Base-by-base conservation (phyloP, 2,113 vertebrate species). In the Ascaphus truei region DNA sequence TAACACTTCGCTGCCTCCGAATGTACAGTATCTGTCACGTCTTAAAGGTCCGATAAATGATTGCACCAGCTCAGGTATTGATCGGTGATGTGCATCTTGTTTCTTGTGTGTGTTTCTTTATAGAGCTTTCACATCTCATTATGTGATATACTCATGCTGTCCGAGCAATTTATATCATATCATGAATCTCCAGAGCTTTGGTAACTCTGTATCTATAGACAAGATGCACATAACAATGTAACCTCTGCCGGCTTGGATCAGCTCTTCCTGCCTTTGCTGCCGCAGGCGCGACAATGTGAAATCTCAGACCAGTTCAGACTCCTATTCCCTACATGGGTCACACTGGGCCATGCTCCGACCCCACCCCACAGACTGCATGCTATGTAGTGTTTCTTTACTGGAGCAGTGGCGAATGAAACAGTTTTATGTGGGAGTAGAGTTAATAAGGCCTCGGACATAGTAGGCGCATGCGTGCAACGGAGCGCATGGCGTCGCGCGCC, bases 1-100 rank as follows among this genome's bases (percentile, higher is more conserved):
- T 71, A 71, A 71, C 45, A 3, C 67, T 61, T 71, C 52, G 16
- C 43, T 52, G 31, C 5, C 7, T 29, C 4, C n/a, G n/a, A n/a
- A n/a, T n/a, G n/a, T n/a, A n/a, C n/a, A 29, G 25, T 15, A n/a
- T 36, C 7, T 15, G 10, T 18, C n/a, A 15, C 30, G 43, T 60
- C 29, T 64, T 52, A 3, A n/a, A n/a, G n/a, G n/a, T n/a, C n/a
- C n/a, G n/a, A n/a, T n/a, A n/a, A n/a, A n/a, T 51, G 37, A 37
- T 39, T 25, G 64, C 20, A 8, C n/a, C 10, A 5, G 29, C 5
- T 1, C 15, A 57, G 53, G 53, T 61, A 52, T 71, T n/a, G 31
- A 60, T 60, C 16, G 45, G 16, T 16, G 5, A 7, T 36, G 2
- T 47, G 10, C 45, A 61, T 16, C 34, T 41, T 13, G 22, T 12